Base-by-base conservation (phyloP, 2,888 invertebrate species). In the Pristionchus exspectatus region DNA sequence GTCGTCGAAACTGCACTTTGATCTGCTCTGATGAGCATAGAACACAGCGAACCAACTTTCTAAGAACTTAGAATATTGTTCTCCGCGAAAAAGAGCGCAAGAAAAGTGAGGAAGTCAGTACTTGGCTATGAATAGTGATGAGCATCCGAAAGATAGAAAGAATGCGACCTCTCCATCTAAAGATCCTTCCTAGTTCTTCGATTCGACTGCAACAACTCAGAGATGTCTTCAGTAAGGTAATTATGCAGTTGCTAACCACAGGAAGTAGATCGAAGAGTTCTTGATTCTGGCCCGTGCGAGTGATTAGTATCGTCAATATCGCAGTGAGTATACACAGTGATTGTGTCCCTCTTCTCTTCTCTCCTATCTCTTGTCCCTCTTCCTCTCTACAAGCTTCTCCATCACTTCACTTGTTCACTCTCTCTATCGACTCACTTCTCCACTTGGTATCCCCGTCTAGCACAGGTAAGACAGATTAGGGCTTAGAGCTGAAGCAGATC, bases 121-220 rank as follows among this genome's bases (percentile, higher is more conserved):
- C 74, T 74, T 74, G 74, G 18, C 74, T 74, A 74, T 74, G 74
- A 74, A 74, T 74, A 74, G 38, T 30, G 74, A 74, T 74, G 74
- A 74, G 74, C 33, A 38, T 30, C 30, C 30, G 24, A 18, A 24
- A 24, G 59, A 74, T 5, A 14, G 38, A 18, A 74, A 74, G 74
- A 74, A 30, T 30, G 33, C 33, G 33, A 63, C 59, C 59, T 30
- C 74, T 38, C 38, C 30, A 74, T 38, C 74, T 33, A 27, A 16
- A 74, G 69, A 30, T 74, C 33, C 74, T 33, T 14, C 18, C 74
- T 38, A 33, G 33, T 74, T 38, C 10, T 30, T 21, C 4, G 24
- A 38, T 2, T 38, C 2, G 27, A 30, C 30, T 69, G 69, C 69
- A 27, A 21, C 14, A 18, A 56, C 56, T 56, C 59, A 69, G 21